Evolutionary conservation across 2,113 vertebrate species (phyloP).

Genomic region (Malurus elegans): DNA sequence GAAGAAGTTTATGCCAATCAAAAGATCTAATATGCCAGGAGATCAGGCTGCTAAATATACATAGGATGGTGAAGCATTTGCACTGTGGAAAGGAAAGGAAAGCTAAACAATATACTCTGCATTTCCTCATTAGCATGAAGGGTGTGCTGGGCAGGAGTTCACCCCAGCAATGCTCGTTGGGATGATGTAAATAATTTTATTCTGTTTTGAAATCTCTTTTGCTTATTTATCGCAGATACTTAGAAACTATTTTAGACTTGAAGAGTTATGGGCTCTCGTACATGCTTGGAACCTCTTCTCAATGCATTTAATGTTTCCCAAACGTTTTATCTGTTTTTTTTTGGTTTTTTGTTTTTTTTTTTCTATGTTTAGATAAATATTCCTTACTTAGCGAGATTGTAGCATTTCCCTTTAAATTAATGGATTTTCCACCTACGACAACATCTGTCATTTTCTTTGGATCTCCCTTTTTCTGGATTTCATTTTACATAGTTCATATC

Average conservation of each 20-base stretch:
- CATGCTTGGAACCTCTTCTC: background rate
- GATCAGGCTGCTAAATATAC: background rate
- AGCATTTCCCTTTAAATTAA: background rate
- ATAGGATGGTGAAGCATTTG: background rate
- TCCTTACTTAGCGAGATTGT: background rate
- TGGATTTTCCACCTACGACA: background rate
- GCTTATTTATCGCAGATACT: background rate
- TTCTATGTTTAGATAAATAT: background rate
- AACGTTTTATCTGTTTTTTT: background rate
- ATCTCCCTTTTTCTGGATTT: background rate
- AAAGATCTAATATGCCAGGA: background rate
- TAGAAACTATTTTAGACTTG: background rate
- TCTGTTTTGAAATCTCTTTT: background rate
- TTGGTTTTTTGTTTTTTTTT: no score
- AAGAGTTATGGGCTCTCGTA: background rate
- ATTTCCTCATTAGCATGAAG: background rate
- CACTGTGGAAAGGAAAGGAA: background rate
- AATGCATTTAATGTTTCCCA: background rate
- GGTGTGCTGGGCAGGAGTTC: background rate
- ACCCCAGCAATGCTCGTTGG: background rate
- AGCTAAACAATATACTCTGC: background rate
- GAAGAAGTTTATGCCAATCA: background rate
- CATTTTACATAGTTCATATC: background rate
- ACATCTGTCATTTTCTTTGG: background rate
- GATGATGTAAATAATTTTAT: background rate